Evolutionary conservation across 2,797 vertebrate genomes (phyloP).

Genomic region (Percopsis omiscomaycus): DNA sequence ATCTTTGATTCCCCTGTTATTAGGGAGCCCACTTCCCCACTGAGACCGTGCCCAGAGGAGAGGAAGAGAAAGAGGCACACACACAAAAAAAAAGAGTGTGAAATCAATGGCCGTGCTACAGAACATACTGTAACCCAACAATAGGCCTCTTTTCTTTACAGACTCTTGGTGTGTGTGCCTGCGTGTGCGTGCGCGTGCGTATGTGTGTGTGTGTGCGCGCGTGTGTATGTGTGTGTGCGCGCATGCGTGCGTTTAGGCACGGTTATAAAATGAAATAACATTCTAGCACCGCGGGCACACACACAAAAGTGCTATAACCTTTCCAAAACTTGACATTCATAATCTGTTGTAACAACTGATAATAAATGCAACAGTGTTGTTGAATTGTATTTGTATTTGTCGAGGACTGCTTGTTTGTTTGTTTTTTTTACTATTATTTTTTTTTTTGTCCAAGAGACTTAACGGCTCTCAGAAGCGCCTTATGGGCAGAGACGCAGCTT

Average conservation of each 20-base stretch:
- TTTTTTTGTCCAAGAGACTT: too few relatives aligned
- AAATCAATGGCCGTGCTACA: slow-evolving; percentile 67
- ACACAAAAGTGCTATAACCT: not conserved
- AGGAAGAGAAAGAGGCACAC: slow-evolving; percentile 70
- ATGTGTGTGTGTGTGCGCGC: not conserved
- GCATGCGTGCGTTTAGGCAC: not conserved
- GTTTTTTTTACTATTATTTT: too few relatives aligned
- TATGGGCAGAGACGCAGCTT: slow-evolving; percentile 46
- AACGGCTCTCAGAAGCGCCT: not conserved
- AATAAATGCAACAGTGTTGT: too few relatives aligned
- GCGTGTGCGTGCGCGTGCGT: not conserved
- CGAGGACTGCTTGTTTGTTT: too few relatives aligned
- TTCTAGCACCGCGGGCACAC: slow-evolving; percentile 6
- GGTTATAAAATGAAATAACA: not conserved
- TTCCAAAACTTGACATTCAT: not conserved
- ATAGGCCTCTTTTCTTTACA: slow-evolving; percentile 64
- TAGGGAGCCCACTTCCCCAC: slow-evolving; percentile 73
- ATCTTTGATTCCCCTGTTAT: slow-evolving; percentile 79
- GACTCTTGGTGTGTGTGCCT: slow-evolving; percentile 48
- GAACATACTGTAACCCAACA: slow-evolving; percentile 68
- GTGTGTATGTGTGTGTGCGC: slow-evolving; percentile 43
- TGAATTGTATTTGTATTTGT: too few relatives aligned
- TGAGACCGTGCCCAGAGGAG: slow-evolving; percentile 63
- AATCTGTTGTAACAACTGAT: too few relatives aligned
- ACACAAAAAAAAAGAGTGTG: slow-evolving; percentile 57